phyloP scores from a whole-genome alignment of 2,888 invertebrate genomes.

The Beris chalybata region DNA sequence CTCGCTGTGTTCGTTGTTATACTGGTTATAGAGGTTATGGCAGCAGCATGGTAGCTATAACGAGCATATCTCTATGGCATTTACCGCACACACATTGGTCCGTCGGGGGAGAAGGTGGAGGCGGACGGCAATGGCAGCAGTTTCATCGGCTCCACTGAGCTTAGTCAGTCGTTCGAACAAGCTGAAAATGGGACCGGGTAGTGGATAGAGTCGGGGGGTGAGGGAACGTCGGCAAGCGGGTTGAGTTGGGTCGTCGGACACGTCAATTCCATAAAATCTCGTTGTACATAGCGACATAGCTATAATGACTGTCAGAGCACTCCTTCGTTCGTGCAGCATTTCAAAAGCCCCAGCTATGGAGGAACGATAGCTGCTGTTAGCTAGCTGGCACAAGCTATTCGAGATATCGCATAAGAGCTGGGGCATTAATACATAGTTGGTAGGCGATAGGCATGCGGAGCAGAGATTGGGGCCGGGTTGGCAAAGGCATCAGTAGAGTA shows the following conservation, averaged over 20 bases:
- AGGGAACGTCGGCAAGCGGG: not conserved
- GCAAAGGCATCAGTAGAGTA: no score
- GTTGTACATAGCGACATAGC: slow-evolving; percentile 32
- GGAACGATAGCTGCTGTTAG: not conserved
- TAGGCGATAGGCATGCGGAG: no score
- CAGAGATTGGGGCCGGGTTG: no score
- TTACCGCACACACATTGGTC: no score
- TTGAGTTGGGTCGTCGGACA: slow-evolving; percentile 31
- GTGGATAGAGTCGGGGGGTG: not conserved
- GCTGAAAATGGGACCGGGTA: not conserved
- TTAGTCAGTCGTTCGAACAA: slow-evolving; percentile 15
- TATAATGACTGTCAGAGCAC: slow-evolving; percentile 29
- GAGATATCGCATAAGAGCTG: slow-evolving; percentile 5
- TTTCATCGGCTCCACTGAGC: slow-evolving; percentile 29
- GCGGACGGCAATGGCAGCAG: not conserved
- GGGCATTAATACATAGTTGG: no score
- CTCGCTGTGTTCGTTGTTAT: not conserved
- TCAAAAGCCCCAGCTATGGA: no score
- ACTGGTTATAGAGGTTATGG: not conserved
- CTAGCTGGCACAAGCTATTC: slow-evolving; percentile 11
- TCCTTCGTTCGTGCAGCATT: slow-evolving; percentile 22
- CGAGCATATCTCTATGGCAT: no score
- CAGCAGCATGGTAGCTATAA: not conserved
- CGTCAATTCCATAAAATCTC: slow-evolving; percentile 34
- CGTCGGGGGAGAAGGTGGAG: slow-evolving; percentile 10